Evolutionary conservation across 2,888 invertebrate genomes (phyloP).

Genomic region (Digitonthophagus gazella): DNA sequence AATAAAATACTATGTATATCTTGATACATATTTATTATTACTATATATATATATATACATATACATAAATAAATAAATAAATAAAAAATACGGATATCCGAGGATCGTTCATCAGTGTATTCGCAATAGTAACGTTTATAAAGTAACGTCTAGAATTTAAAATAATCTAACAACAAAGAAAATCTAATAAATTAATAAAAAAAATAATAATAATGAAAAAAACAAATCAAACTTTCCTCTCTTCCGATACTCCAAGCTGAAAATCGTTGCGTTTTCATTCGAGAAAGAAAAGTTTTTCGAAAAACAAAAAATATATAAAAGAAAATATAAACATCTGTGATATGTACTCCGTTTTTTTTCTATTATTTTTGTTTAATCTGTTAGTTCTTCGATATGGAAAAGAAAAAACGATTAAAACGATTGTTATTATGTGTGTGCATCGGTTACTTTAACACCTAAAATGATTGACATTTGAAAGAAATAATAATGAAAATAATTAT

Average conservation of each 20-base stretch:
- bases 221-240: not conserved
- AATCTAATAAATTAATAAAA: no score
- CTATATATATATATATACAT: not conserved
- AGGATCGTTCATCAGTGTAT: not conserved
- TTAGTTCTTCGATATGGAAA: no score
- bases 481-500: no score
- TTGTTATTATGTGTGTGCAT: no score
- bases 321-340: constrained; percentile 9
- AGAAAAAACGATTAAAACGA: no score
- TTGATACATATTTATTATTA: not conserved
- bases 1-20: not conserved
- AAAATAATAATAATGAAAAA: no score
- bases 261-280: not conserved
- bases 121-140: not conserved
- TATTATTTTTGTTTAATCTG: not conserved
- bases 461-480: no score
- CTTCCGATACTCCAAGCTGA: not conserved
- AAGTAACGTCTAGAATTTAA: not conserved
- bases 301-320: no score
- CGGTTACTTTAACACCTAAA: no score
- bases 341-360: constrained; percentile 8
- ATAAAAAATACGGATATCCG: not conserved
- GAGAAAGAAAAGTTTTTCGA: not conserved
- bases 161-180: no score
- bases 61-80: not conserved